Percentiles rank a stretch among this genome's conserved stretches.
phyloP scores from a whole-genome alignment of 1,140 invertebrate genomes.

The Lucilia cuprina region DNA sequence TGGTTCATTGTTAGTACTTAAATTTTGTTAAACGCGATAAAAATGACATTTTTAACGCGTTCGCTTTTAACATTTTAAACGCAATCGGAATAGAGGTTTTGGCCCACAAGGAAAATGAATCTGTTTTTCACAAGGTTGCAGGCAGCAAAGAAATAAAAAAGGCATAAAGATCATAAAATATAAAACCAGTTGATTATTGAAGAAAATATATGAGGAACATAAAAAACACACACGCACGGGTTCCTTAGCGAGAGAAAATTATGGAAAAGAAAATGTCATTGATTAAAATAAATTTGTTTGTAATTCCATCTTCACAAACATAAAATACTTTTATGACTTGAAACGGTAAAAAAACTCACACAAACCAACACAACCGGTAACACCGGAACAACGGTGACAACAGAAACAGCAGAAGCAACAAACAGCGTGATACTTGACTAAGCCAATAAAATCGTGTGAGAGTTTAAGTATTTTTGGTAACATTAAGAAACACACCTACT shows the following conservation, averaged over 20 bases:
- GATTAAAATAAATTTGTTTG: constrained; percentile 34
- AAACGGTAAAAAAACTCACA: neutral
- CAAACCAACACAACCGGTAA: neutral
- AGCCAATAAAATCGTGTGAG: constrained; percentile 19
- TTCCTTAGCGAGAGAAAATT: too few species aligned
- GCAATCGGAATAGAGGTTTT: neutral
- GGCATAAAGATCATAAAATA: neutral
- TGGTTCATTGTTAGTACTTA: neutral
- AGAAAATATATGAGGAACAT: neutral
- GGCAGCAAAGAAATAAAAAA: neutral
- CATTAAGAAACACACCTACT: neutral
- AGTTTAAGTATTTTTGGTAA: constrained; percentile 3
- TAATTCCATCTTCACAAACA: constrained; percentile 21
- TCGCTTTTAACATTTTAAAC: neutral
- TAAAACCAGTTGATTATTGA: constrained; percentile 32
- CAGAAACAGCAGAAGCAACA: neutral
- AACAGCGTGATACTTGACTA: constrained; percentile 25
- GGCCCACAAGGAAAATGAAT: neutral
- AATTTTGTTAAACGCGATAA: neutral
- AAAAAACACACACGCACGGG: too few species aligned
- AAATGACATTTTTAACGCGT: neutral
- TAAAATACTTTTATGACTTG: constrained; percentile 23
- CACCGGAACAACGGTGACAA: constrained; percentile 5
- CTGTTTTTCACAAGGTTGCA: neutral
- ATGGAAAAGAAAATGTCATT: constrained; percentile 1